Base-by-base conservation (phyloP, 2,113 vertebrate species). In the Erinaceus europaeus region DNA sequence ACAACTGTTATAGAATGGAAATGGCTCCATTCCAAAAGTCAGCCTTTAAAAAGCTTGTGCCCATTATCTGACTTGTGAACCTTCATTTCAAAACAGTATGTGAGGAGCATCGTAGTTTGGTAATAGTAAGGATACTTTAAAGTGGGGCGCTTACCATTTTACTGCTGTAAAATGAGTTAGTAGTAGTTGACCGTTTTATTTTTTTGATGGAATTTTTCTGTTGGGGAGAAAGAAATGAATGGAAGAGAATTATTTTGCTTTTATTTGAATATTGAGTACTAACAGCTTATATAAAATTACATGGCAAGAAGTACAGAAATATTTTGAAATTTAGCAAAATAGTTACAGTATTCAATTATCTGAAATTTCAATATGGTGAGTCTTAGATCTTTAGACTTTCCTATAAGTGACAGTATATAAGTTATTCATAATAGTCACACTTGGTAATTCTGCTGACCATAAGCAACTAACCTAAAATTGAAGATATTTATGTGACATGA, bases 71-170 rank as follows among this genome's bases (percentile, higher is more conserved):
- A 84, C 84, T 93, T 94, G 69, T 74, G 83, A 93, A 74, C 55
- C 38, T 84, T 79, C 46, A 80, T 74, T 92, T 93, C 67, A 78
- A 42, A 84, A 71, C 61, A 86, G 23, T 46, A 53, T 74, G 20
- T 86, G 69, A 77, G 36, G 92, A 86, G 55, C 29, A 48, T 55
- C 83, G 14, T 62, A 90, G 44, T 85, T 91, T 90, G 86, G 40
- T 92, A 68, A 89, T 59, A 92, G 9, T 90, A 93, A 94, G 81
- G 94, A 90, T 96, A 96, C 96, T 96, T 96, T 92, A 78, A 97
- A 95, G 95, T 80, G 93, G 92, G 93, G 95, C 94, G 96, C 95
- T 97, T 96, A 92, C 95, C 91, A 96, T 94, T 96, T 96, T 96
- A 94, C 52, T 94, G 91, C 92, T 94, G 94, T 92, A 78, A 91